phyloP scores from a whole-genome alignment of 2,888 invertebrate genomes.

The Conus canariensis region DNA sequence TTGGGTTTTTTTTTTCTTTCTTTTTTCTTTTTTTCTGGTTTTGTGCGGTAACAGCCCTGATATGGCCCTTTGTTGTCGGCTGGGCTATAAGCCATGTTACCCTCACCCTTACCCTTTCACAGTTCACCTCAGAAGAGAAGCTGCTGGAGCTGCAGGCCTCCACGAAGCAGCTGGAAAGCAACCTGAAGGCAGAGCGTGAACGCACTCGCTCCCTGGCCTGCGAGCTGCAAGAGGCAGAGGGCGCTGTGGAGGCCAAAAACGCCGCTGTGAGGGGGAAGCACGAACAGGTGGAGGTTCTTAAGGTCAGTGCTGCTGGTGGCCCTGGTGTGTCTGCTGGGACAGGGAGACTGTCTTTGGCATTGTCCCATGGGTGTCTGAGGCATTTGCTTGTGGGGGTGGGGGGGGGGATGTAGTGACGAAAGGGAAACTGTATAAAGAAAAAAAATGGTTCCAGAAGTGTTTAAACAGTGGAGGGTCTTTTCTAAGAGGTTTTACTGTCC shows the following conservation, averaged over 20 bases:
- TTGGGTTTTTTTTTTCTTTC: no score
- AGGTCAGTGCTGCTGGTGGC: constrained; percentile 56
- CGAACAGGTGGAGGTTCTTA: constrained; percentile 67
- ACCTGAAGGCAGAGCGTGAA: constrained; percentile 61
- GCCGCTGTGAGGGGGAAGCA: constrained; percentile 59
- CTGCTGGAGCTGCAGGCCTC: constrained; percentile 36
- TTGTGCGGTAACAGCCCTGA: no score
- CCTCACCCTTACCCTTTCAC: not conserved
- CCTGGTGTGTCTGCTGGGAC: not conserved
- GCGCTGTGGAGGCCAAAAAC: constrained; percentile 57
- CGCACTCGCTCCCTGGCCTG: constrained; percentile 55
- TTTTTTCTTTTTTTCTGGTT: no score
- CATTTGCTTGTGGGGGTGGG: not conserved
- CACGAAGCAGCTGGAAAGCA: constrained; percentile 54
- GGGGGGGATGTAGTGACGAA: not conserved
- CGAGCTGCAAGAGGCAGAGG: constrained; percentile 61
- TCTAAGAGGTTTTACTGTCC: no score
- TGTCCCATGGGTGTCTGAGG: no score
- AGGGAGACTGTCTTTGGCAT: no score
- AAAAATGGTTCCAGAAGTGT: no score
- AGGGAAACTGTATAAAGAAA: no score
- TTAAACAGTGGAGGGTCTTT: no score
- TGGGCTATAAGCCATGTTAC: no score
- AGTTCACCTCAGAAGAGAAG: constrained; percentile 41
- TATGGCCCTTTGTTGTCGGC: no score